Evolutionary conservation across 1,140 invertebrate genomes (phyloP).

Genomic region (Steinernema feltiae): DNA sequence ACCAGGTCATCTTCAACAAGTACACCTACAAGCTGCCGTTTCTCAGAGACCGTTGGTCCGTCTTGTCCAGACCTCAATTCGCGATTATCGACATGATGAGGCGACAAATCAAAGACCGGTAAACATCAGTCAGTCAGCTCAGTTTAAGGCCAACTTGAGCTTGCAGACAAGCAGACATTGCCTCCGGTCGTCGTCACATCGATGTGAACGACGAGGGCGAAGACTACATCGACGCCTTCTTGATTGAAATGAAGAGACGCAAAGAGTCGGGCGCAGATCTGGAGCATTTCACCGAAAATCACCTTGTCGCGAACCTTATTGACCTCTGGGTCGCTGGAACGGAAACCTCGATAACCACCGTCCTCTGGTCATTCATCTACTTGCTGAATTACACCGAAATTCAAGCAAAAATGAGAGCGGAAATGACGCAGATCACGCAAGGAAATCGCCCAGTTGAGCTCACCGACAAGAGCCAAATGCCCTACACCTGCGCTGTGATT

Average conservation of each 20-base stretch:
- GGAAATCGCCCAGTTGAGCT: neutral
- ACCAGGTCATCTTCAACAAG: neutral
- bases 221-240: neutral
- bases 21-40: too few species aligned
- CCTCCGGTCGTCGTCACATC: neutral
- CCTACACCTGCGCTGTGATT: neutral
- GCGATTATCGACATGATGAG: neutral
- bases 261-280: neutral
- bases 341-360: conserved; percentile 33
- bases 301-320: too few species aligned
- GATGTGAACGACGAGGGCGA: neutral
- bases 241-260: neutral
- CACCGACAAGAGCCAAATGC: neutral
- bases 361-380: conserved; percentile 35
- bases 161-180: neutral
- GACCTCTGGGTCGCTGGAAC: too few species aligned
- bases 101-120: neutral
- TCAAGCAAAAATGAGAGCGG: conserved; percentile 35
- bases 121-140: too few species aligned
- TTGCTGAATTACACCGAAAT: conserved; percentile 41
- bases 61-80: neutral
- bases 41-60: neutral
- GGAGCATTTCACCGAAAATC: too few species aligned
- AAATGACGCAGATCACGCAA: conserved; percentile 23
- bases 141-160: too few species aligned